A percentile compares a stretch with the other conserved stretches of the same genome.
Evolutionary conservation across 2,888 invertebrate species (phyloP).

Genomic region (Caenorhabditis sp.): DNA sequence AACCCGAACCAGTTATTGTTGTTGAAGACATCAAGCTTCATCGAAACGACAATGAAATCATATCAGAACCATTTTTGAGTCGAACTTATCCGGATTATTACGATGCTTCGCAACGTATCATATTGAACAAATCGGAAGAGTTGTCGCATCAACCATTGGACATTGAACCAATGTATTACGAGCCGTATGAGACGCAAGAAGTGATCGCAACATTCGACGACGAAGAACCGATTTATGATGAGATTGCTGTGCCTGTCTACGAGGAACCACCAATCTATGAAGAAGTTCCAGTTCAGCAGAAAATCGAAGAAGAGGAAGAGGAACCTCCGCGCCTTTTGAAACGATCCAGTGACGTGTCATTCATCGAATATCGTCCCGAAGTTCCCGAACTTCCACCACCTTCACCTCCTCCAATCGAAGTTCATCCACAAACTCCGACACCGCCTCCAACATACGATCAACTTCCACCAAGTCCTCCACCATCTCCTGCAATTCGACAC

Average conservation of each 20-base stretch:
- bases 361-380: slow-evolving; percentile 4
- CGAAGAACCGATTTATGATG: slow-evolving; percentile 10
- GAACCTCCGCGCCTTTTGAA: not conserved
- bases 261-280: not conserved
- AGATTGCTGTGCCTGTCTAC: not conserved
- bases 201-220: slow-evolving; percentile 18
- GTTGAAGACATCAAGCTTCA: not conserved
- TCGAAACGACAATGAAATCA: slow-evolving; percentile 1
- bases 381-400: slow-evolving; percentile 10
- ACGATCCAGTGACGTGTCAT: slow-evolving; percentile 5
- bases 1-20: slow-evolving; percentile 14
- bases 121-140: slow-evolving; percentile 9
- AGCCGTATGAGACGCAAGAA: slow-evolving; percentile 12
- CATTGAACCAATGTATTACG: slow-evolving; percentile 8
- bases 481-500: slow-evolving; percentile 17
- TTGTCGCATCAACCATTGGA: not conserved
- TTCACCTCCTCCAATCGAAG: slow-evolving; percentile 10
- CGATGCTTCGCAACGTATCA: slow-evolving; percentile 6
- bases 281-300: not conserved
- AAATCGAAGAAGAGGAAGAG: slow-evolving; percentile 3
- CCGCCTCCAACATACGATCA: slow-evolving; percentile 5
- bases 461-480: not conserved
- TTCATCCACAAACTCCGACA: not conserved
- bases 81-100: slow-evolving; percentile 19
- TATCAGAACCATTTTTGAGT: slow-evolving; percentile 3